phyloP scores from a whole-genome alignment of 1,140 invertebrate species.

The Caenorhabditis remanei region DNA sequence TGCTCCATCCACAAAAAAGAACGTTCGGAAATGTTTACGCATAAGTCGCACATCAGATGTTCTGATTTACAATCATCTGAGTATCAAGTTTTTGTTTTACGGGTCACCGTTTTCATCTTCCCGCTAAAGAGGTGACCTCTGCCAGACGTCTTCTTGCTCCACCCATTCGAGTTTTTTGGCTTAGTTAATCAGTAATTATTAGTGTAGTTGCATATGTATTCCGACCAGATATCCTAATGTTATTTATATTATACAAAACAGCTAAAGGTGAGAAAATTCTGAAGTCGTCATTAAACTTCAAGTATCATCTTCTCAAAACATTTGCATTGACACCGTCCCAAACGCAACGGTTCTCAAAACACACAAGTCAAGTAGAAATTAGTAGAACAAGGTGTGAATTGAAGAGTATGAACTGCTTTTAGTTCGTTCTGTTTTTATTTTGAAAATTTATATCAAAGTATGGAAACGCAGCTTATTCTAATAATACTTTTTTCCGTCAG shows the following conservation, averaged over 20 bases:
- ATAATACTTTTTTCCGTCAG: no score
- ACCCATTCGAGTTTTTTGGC: not conserved
- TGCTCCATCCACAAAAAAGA: not conserved
- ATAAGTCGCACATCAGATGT: not conserved
- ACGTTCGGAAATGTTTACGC: not conserved
- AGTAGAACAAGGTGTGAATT: no score
- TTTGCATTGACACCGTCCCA: no score
- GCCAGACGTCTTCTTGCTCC: not conserved
- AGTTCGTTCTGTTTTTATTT: no score
- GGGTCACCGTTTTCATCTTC: not conserved
- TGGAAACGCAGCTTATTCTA: no score
- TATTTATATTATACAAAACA: not conserved
- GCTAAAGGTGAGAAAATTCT: not conserved
- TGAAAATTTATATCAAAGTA: no score
- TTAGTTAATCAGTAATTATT: not conserved
- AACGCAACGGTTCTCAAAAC: no score
- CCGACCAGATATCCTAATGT: not conserved
- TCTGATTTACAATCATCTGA: not conserved
- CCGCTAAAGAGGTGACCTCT: not conserved
- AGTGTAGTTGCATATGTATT: not conserved
- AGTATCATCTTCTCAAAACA: no score
- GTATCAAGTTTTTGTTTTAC: slow-evolving; percentile 9
- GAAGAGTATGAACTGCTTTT: no score
- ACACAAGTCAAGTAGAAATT: no score
- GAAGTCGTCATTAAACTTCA: no score